Conservation (phyloP, 1,140 invertebrate species). For the Diorhabda elongata region DNA sequence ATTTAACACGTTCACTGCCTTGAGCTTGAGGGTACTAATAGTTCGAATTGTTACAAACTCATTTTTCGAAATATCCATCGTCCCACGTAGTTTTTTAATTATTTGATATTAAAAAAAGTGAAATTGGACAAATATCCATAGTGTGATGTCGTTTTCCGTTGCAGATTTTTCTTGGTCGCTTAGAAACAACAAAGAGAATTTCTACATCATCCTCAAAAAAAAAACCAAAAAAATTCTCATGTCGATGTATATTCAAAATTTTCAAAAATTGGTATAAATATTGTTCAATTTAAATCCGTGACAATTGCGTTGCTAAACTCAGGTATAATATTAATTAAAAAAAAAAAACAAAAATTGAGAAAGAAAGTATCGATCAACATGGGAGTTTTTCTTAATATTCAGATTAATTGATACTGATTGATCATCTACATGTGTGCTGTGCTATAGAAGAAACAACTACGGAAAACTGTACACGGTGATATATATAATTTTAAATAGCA, state of each 20-base stretch:
- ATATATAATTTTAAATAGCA: slow-evolving; percentile 15
- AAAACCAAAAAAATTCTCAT: not conserved
- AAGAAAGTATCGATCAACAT: not conserved
- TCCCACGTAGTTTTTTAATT: no score
- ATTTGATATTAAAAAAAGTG: no score
- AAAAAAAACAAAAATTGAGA: not conserved
- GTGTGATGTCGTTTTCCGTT: not conserved
- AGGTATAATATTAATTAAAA: not conserved
- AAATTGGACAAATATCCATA: no score
- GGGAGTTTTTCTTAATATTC: slow-evolving; percentile 20
- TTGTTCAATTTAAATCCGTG: not conserved
- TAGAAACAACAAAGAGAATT: slow-evolving; percentile 9
- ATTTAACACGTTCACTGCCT: no score
- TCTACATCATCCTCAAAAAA: slow-evolving; percentile 4
- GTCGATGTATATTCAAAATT: slow-evolving; percentile 8
- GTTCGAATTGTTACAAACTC: no score
- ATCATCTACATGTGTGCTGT: slow-evolving; percentile 21
- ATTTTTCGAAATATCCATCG: no score
- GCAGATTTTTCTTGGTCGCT: slow-evolving; percentile 7
- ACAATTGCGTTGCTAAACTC: not conserved
- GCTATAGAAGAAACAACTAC: slow-evolving; percentile 29
- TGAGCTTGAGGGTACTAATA: no score
- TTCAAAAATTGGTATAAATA: not conserved
- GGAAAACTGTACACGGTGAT: slow-evolving; percentile 29
- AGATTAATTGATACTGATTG: slow-evolving; percentile 33